phyloP scores from a whole-genome alignment of 2,113 vertebrate genomes.

The Tylochromis polylepis region DNA sequence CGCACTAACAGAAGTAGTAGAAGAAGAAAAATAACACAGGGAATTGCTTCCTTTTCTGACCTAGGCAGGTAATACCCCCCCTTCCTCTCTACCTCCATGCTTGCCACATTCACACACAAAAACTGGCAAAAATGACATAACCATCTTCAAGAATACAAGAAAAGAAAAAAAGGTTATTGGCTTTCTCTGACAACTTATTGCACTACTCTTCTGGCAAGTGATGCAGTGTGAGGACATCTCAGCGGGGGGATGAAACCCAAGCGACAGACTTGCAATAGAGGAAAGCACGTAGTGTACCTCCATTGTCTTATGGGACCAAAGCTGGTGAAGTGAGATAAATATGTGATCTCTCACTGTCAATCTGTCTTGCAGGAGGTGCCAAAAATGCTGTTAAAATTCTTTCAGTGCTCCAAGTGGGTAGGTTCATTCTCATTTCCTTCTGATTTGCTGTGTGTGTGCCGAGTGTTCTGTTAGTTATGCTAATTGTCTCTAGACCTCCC shows the following conservation, averaged over 20 bases:
- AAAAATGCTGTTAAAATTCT: constrained; percentile 9
- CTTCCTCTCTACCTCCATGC: not conserved
- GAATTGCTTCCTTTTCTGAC: constrained; percentile 24
- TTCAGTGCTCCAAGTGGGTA: constrained; percentile 1
- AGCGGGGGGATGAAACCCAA: constrained; percentile 2
- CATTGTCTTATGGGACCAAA: constrained; percentile 19
- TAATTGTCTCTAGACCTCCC: constrained; percentile 65
- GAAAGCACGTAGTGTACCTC: not conserved
- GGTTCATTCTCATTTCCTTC: constrained; percentile 32
- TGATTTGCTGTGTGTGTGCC: constrained; percentile 16
- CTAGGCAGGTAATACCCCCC: constrained; percentile 16
- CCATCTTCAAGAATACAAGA: not conserved
- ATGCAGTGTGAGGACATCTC: constrained; percentile 10
- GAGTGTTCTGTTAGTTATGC: constrained; percentile 69
- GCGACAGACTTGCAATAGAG: not conserved
- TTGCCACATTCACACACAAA: not conserved
- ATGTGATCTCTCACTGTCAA: constrained; percentile 33
- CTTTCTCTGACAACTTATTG: constrained; percentile 22
- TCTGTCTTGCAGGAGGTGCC: constrained; percentile 17
- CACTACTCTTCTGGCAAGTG: constrained; percentile 4
- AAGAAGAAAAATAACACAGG: not conserved
- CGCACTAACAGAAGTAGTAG: not conserved
- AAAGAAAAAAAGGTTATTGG: constrained; percentile 8
- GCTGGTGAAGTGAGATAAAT: constrained; percentile 25
- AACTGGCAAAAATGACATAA: not conserved